A percentile compares a stretch with the other conserved stretches of the same genome.
Conservation (phyloP, 1,140 invertebrate species). For the Lysiphlebus fabarum region DNA sequence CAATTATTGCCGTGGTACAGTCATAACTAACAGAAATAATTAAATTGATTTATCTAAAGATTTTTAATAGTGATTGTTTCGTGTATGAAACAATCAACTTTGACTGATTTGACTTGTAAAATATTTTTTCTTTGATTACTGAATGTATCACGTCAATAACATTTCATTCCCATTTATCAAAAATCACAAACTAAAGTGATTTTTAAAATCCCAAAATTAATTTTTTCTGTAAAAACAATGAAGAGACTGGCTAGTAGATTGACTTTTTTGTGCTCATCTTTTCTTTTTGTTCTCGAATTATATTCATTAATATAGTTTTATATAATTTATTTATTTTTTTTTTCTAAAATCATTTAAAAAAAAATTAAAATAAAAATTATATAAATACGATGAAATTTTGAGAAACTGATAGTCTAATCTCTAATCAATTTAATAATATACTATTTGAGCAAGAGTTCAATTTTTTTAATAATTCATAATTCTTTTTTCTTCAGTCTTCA, state of each 20-base stretch:
- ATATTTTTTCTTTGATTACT: too few relatives aligned
- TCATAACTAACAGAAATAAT: constrained; percentile 17
- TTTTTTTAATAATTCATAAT: background rate
- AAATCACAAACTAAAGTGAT: constrained; percentile 3
- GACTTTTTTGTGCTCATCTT: constrained; percentile 21
- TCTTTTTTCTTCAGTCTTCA: too few relatives aligned
- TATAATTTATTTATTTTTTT: background rate
- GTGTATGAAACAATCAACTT: background rate
- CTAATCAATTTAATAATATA: too few relatives aligned
- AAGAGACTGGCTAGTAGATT: constrained; percentile 14
- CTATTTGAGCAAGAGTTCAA: constrained; percentile 9
- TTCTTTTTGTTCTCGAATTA: constrained; percentile 15
- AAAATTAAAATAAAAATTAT: background rate
- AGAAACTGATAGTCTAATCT: too few relatives aligned
- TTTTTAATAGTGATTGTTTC: background rate
- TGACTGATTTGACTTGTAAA: background rate
- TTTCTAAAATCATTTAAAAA: background rate
- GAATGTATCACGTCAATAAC: too few relatives aligned
- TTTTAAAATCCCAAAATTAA: background rate
- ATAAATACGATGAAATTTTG: too few relatives aligned
- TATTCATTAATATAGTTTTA: background rate
- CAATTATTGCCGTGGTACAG: background rate
- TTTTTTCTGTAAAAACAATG: constrained; percentile 6
- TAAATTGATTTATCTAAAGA: constrained; percentile 15
- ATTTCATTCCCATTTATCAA: too few relatives aligned